Evolutionary conservation across 1,140 invertebrate species (phyloP).

Genomic region (Stenopsyche tienmushanensis): DNA sequence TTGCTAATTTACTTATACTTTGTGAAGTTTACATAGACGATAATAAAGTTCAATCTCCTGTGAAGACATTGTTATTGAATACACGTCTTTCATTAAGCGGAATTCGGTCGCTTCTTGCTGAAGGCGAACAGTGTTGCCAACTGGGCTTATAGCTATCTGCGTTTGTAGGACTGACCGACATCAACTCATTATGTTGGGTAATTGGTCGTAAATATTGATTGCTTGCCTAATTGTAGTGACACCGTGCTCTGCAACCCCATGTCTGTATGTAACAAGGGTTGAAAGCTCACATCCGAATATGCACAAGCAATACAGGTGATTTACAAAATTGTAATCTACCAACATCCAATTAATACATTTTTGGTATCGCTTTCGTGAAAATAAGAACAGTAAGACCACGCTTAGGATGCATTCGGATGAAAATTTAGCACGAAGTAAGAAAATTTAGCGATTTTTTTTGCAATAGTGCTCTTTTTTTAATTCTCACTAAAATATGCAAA

Average conservation of each 20-base stretch:
- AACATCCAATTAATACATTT: no score
- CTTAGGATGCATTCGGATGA: no score
- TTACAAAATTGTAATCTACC: no score
- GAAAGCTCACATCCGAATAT: neutral
- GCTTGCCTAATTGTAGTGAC: constrained; percentile 16
- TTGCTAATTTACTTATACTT: neutral
- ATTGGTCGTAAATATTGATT: constrained; percentile 42
- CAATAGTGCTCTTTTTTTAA: no score
- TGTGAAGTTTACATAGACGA: neutral
- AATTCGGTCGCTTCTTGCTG: neutral
- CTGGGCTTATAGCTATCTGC: constrained; percentile 23
- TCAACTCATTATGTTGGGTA: constrained; percentile 36
- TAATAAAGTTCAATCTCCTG: neutral
- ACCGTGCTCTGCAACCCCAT: neutral
- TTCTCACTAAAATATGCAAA: no score
- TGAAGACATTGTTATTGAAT: neutral
- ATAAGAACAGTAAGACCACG: no score
- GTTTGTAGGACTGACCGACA: constrained; percentile 27
- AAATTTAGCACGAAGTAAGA: no score
- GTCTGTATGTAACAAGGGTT: neutral
- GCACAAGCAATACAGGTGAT: neutral
- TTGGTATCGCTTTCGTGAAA: no score
- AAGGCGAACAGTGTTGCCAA: neutral
- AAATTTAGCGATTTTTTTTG: no score
- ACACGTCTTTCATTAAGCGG: neutral